Evolutionary conservation across 2,113 vertebrate genomes (phyloP).

Genomic region (Rattus rattus): DNA sequence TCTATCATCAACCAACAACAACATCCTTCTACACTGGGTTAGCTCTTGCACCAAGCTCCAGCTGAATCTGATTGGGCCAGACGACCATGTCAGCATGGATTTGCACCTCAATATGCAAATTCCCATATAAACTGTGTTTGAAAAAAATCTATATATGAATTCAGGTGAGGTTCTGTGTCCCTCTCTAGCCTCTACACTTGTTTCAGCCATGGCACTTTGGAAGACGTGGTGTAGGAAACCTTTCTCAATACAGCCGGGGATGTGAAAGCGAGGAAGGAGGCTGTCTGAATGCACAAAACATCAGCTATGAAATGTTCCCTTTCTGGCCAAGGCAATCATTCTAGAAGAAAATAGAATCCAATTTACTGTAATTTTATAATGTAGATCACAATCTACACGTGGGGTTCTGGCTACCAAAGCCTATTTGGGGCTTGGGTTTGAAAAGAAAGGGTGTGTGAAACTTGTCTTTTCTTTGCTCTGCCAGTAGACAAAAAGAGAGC

Average conservation of each 20-base stretch:
- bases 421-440: neutral
- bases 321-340: neutral
- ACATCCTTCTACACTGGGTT: neutral
- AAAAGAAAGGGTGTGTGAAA: neutral
- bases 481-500: neutral
- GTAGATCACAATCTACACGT: neutral
- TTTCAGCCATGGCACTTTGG: neutral
- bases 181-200: neutral
- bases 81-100: neutral
- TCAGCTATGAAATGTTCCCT: neutral
- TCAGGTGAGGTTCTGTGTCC: neutral
- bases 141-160: neutral
- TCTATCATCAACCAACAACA: too few relatives aligned
- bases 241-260: neutral
- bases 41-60: neutral
- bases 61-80: neutral
- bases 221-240: neutral
- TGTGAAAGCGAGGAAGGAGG: neutral
- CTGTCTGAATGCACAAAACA: neutral
- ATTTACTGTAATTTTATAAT: neutral
- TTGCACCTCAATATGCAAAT: neutral
- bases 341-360: neutral
- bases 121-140: neutral
- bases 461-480: constrained; percentile 36
- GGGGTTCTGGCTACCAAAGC: neutral